Evolutionary conservation across 2,113 vertebrate genomes (phyloP).

Genomic region (Chlamydotis undulata): DNA sequence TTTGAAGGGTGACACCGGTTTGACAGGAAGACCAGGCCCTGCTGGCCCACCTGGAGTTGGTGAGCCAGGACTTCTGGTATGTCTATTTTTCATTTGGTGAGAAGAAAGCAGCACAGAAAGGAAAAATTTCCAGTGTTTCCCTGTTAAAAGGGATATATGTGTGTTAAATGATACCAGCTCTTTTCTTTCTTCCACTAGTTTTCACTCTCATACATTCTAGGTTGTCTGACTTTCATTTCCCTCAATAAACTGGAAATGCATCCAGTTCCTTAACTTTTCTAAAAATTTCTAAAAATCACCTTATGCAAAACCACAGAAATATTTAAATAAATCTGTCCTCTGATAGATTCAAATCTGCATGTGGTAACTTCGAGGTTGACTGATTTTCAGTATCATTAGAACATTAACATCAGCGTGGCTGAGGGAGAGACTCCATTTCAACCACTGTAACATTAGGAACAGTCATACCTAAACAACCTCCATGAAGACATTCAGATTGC

Average conservation of each 20-base stretch:
- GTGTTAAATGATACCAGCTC: neutral
- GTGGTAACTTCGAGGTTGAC: neutral
- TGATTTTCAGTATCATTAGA: neutral
- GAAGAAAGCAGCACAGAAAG: neutral
- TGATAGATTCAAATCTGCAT: neutral
- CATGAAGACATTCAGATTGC: neutral
- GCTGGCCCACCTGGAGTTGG: slow-evolving; percentile 84
- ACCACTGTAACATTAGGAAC: neutral
- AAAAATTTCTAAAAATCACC: neutral
- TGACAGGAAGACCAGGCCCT: slow-evolving; percentile 84
- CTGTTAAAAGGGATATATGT: neutral
- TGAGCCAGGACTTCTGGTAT: slow-evolving; percentile 84
- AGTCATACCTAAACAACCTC: neutral
- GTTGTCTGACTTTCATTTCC: neutral
- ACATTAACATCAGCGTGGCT: neutral
- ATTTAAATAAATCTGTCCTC: neutral
- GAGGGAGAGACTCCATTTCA: neutral
- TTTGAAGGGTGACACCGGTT: slow-evolving; percentile 85
- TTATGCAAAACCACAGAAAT: neutral
- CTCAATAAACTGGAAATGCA: neutral
- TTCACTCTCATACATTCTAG: neutral
- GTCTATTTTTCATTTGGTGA: slow-evolving; percentile 35
- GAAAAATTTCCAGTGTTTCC: neutral
- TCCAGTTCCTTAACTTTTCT: neutral
- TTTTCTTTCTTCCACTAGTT: neutral